Conservation (phyloP, 2,888 invertebrate genomes). For the Helicoverpa assulta region DNA sequence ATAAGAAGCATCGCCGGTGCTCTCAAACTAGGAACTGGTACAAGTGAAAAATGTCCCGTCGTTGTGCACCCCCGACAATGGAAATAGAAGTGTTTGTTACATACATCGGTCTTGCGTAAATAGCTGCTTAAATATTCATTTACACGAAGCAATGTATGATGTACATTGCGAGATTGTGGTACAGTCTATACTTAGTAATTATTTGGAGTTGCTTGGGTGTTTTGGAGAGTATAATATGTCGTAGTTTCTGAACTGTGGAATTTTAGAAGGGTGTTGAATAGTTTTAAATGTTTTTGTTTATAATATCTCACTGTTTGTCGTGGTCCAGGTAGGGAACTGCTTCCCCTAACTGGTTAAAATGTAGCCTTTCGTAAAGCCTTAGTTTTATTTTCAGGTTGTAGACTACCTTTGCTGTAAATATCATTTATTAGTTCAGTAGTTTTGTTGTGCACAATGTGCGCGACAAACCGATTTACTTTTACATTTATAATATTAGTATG, state of each 20-base stretch:
- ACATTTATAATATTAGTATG: too few relatives aligned
- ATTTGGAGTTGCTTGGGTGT: not conserved
- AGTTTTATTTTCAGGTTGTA: too few relatives aligned
- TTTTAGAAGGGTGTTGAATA: not conserved
- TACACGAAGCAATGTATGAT: slow-evolving; percentile 29
- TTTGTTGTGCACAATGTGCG: too few relatives aligned
- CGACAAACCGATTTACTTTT: too few relatives aligned
- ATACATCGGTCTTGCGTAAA: slow-evolving; percentile 60
- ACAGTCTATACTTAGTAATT: slow-evolving; percentile 1
- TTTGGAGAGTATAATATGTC: not conserved
- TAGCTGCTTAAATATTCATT: slow-evolving; percentile 59
- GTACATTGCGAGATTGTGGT: slow-evolving; percentile 17
- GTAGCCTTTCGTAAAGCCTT: too few relatives aligned
- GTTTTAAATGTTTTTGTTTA: not conserved
- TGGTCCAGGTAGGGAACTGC: too few relatives aligned
- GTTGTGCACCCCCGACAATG: slow-evolving; percentile 68
- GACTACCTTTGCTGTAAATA: too few relatives aligned
- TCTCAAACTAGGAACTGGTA: slow-evolving; percentile 73
- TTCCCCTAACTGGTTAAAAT: too few relatives aligned
- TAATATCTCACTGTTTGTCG: not conserved
- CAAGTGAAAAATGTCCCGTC: slow-evolving; percentile 76
- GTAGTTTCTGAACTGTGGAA: not conserved
- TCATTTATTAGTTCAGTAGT: too few relatives aligned
- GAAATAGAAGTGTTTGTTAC: slow-evolving; percentile 65
- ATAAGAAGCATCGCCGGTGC: slow-evolving; percentile 68